Base-by-base conservation (phyloP, 2,113 vertebrate species). In the Pedionomus torquatus region DNA sequence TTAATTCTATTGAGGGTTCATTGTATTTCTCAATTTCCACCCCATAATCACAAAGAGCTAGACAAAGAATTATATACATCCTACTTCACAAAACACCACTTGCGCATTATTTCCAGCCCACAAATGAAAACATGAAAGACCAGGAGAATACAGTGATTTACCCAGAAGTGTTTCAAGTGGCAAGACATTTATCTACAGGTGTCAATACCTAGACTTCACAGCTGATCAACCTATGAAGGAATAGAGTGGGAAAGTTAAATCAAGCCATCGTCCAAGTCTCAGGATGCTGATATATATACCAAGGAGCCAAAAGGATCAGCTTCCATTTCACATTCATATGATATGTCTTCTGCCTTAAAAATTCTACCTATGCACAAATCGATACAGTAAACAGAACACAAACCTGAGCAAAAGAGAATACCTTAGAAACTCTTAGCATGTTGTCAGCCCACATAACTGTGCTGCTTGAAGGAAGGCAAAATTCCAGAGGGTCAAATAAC, bases 181-280 rank as follows among this genome's bases (percentile, higher is more conserved):
- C 33, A 58, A 66, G 26, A 44, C 31, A 13, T 58, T 70, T 64
- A 61, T 58, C n/a, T 49, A 21, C 31, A 83, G 24, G 41, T 1
- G 0, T 10, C 24, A 65, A 17, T 11, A 70, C 3, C 0, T 1
- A 3, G 51, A 77, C 10, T 37, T 41, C 31, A n/a, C 11, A 68
- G 70, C 14, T 74, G 64, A 41, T 28, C 58, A 58, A 21, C 33
- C 33, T 25, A 7, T 2, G 21, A 64, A 23, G 25, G 55, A 61
- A 18, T 13, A 14, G 14, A 84, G 13, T 2, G 48, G 37, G 31
- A 63, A 52, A 83, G 69, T 26, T 7, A 37, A 7, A 10, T 25
- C 2, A 2, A 86, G 33, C 26, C 25, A 49, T 4, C 1, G 18
- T 5, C 55, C 2, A 0, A 5, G 5, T 35, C 28, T 86, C 66